Percentiles rank a stretch among this genome's conserved stretches.
These are phyloP conservation scores for Cataglyphis livida DNA, from an alignment of 2,888 invertebrate genomes.

Conservation along the genomic window DNA sequence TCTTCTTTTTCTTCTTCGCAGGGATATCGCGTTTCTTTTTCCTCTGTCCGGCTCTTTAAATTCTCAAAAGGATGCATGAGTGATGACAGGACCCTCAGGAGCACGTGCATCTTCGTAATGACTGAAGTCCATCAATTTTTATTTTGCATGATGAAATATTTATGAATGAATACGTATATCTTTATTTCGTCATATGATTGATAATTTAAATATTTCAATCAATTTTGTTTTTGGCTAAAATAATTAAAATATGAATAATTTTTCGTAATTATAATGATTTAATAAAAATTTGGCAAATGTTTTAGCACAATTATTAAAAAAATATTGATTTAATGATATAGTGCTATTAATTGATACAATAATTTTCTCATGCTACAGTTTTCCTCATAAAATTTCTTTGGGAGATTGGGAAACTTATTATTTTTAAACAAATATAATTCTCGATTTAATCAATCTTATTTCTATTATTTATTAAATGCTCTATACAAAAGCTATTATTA, in stretches of 20 bases:
- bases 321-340: background rate
- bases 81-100: background rate
- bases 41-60: conserved; percentile 20
- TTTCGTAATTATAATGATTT: background rate
- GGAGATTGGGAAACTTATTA: background rate
- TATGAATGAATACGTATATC: background rate
- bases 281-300: background rate
- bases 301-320: background rate
- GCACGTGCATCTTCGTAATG: background rate
- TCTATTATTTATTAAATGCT: background rate
- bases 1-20: conserved; percentile 34
- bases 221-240: background rate
- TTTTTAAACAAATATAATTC: conserved; percentile 6
- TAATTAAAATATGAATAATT: conserved; percentile 3
- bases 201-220: background rate
- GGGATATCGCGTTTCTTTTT: conserved; percentile 15
- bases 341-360: background rate
- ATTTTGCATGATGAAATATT: background rate
- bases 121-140: background rate
- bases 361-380: background rate
- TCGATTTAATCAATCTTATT: background rate
- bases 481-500: background rate
- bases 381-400: background rate
- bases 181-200: background rate
- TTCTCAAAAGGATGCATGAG: conserved; percentile 10